Percentiles rank a stretch among this genome's conserved stretches.
Conservation (phyloP, 2,888 invertebrate genomes). For the Galeopsomyia nigrocyanea region DNA sequence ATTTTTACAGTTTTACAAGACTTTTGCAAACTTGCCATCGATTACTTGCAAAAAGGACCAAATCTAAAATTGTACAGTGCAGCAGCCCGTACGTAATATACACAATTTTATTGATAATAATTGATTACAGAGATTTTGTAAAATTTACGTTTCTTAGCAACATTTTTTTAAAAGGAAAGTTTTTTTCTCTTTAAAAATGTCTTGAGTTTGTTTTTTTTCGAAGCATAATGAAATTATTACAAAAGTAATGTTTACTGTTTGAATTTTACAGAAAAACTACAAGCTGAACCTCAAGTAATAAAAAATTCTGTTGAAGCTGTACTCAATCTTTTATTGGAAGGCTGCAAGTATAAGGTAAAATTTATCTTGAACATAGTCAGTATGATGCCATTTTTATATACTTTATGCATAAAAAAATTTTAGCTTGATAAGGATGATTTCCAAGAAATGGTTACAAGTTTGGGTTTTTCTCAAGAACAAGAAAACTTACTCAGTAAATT, state of each 20-base stretch:
- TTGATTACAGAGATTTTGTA: neutral
- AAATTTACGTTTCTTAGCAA: no score
- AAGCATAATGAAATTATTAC: slow-evolving; percentile 4
- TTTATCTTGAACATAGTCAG: neutral
- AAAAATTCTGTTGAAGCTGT: slow-evolving; percentile 80
- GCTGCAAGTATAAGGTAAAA: slow-evolving; percentile 78
- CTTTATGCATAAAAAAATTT: slow-evolving; percentile 44
- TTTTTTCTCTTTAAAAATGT: neutral
- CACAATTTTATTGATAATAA: neutral
- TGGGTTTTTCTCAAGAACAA: slow-evolving; percentile 76
- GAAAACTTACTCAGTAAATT: slow-evolving; percentile 74
- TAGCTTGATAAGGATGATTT: slow-evolving; percentile 71
- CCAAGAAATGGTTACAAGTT: slow-evolving; percentile 67
- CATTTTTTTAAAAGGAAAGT: neutral
- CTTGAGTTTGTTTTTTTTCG: neutral
- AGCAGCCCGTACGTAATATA: slow-evolving; percentile 73
- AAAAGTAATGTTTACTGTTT: neutral
- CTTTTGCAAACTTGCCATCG: slow-evolving; percentile 78
- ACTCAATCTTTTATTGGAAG: slow-evolving; percentile 80
- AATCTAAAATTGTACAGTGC: slow-evolving; percentile 75
- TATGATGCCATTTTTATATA: neutral
- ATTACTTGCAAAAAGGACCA: slow-evolving; percentile 77
- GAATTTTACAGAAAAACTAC: slow-evolving; percentile 73
- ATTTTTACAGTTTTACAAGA: slow-evolving; percentile 75
- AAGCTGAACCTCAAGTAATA: slow-evolving; percentile 71